Conservation (phyloP, 1,140 invertebrate species). For the Heliconius melpomene region DNA sequence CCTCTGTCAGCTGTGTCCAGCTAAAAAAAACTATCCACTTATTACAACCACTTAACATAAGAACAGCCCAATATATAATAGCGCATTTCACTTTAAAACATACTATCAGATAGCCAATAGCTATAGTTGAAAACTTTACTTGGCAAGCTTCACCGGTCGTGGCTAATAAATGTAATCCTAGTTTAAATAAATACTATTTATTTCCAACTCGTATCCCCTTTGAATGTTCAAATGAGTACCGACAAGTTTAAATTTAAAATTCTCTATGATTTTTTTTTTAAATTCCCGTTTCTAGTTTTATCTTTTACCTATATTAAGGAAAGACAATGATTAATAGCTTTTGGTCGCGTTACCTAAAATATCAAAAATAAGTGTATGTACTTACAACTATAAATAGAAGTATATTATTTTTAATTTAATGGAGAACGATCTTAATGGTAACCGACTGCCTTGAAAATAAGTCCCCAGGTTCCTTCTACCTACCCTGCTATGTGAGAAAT, state of each 20-base stretch:
- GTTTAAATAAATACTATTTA: conserved; percentile 22
- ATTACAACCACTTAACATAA: background rate
- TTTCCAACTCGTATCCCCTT: conserved; percentile 12
- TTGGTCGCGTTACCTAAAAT: background rate
- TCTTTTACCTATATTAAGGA: background rate
- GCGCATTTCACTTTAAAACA: conserved; percentile 15
- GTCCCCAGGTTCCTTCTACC: too few species aligned
- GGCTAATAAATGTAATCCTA: conserved; percentile 32
- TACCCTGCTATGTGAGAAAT: too few species aligned
- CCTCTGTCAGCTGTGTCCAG: too few species aligned
- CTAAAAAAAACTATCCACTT: background rate
- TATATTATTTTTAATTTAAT: background rate
- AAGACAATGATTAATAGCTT: conserved; percentile 4
- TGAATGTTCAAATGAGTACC: conserved; percentile 17
- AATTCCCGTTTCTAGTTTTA: conserved; percentile 4
- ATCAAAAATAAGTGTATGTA: background rate
- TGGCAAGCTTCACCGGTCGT: conserved; percentile 28
- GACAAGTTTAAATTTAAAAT: conserved; percentile 10
- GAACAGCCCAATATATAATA: background rate
- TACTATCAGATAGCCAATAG: conserved; percentile 20
- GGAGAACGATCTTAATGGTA: background rate
- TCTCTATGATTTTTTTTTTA: conserved; percentile 9
- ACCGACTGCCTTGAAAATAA: too few species aligned
- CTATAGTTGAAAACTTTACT: conserved; percentile 28
- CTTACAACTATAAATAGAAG: background rate